These are phyloP conservation scores for Arrhopalites spinosus DNA, from an alignment of 2,888 invertebrate genomes.

Conservation along the genomic window DNA sequence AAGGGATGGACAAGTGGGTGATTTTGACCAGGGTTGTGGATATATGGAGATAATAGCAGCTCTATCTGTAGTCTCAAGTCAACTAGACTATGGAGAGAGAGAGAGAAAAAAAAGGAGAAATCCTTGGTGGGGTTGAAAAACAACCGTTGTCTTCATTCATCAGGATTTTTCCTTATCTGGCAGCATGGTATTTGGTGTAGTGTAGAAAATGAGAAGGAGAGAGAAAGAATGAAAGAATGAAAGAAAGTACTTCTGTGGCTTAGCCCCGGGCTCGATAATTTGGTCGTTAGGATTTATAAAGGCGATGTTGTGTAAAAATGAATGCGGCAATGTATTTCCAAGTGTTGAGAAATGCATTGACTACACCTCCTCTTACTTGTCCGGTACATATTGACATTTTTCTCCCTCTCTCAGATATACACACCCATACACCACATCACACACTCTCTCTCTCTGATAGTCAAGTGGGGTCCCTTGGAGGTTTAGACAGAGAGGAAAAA, in stretches of 20 bases:
- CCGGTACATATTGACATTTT: slow-evolving; percentile 51
- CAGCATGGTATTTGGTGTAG: no score
- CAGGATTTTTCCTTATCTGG: slow-evolving; percentile 26
- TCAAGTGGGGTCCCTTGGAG: slow-evolving; percentile 2
- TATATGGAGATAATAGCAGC: no score
- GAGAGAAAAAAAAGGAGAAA: slow-evolving; percentile 14
- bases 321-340: slow-evolving; percentile 50
- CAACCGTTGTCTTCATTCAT: slow-evolving; percentile 58
- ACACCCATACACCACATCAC: no score
- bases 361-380: slow-evolving; percentile 41
- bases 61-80: no score
- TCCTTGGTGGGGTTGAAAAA: slow-evolving; percentile 55
- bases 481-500: no score
- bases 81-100: background rate
- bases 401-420: slow-evolving; percentile 43
- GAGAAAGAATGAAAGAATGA: slow-evolving; percentile 33
- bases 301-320: slow-evolving; percentile 56
- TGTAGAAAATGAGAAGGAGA: slow-evolving; percentile 44
- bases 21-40: no score
- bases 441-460: slow-evolving; percentile 5
- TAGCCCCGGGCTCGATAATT: slow-evolving; percentile 57
- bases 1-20: slow-evolving; percentile 2
- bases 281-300: slow-evolving; percentile 57
- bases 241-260: slow-evolving; percentile 56
- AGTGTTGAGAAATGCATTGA: background rate